Conservation (phyloP, 2,888 invertebrate species). For the Eilema griseolum region DNA sequence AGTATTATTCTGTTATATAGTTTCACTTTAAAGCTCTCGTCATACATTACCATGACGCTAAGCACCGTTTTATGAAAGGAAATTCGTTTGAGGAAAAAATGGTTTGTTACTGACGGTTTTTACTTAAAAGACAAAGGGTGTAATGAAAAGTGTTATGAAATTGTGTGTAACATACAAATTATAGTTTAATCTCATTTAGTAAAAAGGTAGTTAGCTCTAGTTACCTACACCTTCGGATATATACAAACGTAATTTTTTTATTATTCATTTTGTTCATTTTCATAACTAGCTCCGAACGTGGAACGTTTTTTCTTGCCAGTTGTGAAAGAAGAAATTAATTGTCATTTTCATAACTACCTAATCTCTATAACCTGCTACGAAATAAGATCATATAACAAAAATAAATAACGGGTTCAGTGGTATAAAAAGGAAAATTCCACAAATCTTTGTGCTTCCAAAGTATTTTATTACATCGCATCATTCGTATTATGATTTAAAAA, state of each 20-base stretch:
- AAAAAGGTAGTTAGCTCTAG: not conserved
- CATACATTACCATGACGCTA: not conserved
- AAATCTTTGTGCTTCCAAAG: not conserved
- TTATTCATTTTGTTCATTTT: no score
- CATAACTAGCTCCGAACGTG: no score
- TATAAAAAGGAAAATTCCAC: not conserved
- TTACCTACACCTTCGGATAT: not conserved
- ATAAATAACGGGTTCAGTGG: not conserved
- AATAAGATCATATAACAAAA: not conserved
- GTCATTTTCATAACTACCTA: no score
- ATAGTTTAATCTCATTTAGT: not conserved
- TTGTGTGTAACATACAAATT: no score
- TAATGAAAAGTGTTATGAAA: not conserved
- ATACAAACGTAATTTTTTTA: not conserved
- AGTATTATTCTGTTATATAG: not conserved
- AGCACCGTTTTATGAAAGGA: not conserved
- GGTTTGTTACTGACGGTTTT: not conserved
- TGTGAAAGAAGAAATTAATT: no score
- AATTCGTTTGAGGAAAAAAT: not conserved
- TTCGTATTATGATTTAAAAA: constrained; percentile 25
- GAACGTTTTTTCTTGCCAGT: no score
- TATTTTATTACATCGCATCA: constrained; percentile 17
- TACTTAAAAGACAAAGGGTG: not conserved
- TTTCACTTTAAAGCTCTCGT: not conserved
- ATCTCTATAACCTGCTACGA: no score